Evolutionary conservation across 2,888 invertebrate genomes (phyloP).

Genomic region (Cerastis rubricosa): DNA sequence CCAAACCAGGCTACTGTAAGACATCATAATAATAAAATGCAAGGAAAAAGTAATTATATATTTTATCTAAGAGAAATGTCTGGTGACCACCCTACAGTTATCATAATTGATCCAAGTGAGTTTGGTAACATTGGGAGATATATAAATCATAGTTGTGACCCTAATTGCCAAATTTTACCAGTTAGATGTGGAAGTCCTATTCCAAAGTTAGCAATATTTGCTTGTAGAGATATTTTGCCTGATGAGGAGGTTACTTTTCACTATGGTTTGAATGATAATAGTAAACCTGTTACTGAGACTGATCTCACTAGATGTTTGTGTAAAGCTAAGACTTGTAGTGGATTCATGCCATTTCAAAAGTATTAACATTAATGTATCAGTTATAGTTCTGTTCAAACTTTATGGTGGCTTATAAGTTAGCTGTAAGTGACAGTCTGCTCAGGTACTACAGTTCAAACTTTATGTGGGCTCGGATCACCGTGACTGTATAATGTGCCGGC

Average conservation of each 20-base stretch:
- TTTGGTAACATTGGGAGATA: slow-evolving; percentile 98
- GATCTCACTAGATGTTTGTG: slow-evolving; percentile 90
- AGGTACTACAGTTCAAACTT: too few species aligned
- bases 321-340: slow-evolving; percentile 87
- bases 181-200: slow-evolving; percentile 93
- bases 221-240: slow-evolving; percentile 90
- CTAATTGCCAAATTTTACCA: slow-evolving; percentile 94
- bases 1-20: slow-evolving; percentile 92
- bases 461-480: too few species aligned
- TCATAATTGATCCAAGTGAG: slow-evolving; percentile 94
- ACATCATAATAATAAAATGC: slow-evolving; percentile 83
- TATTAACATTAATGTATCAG: slow-evolving; percentile 64
- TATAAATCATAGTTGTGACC: slow-evolving; percentile 97
- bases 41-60: slow-evolving; percentile 94
- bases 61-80: slow-evolving; percentile 94
- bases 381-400: too few species aligned
- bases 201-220: slow-evolving; percentile 96
- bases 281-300: slow-evolving; percentile 30
- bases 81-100: slow-evolving; percentile 83
- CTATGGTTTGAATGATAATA: slow-evolving; percentile 89
- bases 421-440: too few species aligned
- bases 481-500: too few species aligned
- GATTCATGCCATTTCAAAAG: slow-evolving; percentile 87
- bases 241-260: slow-evolving; percentile 95
- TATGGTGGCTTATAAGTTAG: too few species aligned